These are phyloP conservation scores for Lissocephala sabroskyi DNA, from an alignment of 2,888 invertebrate genomes.

Conservation along the genomic window DNA sequence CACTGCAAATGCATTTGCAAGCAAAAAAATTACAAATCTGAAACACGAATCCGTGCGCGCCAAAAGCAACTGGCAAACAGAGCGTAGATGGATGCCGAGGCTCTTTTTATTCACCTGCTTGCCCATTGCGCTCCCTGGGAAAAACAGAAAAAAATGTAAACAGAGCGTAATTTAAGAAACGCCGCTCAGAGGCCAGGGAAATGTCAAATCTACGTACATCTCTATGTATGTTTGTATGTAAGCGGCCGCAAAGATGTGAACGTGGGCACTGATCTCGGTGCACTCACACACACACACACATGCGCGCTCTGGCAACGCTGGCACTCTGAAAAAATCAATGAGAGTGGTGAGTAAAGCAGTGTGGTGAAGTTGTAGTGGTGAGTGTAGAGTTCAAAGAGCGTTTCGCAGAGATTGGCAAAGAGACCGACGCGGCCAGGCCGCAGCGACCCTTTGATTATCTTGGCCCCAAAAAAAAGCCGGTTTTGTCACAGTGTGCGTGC, in stretches of 20 bases:
- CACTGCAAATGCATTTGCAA: too few species aligned
- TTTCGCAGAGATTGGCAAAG: constrained; percentile 2
- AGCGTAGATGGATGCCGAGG: constrained; percentile 21
- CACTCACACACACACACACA: constrained; percentile 48
- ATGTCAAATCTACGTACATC: constrained; percentile 44
- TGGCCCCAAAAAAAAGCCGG: constrained; percentile 54
- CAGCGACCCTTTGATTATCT: too few species aligned
- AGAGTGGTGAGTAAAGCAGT: constrained; percentile 20
- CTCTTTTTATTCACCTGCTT: constrained; percentile 32
- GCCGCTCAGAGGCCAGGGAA: constrained; percentile 57
- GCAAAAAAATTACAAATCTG: too few species aligned
- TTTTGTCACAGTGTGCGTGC: constrained; percentile 28
- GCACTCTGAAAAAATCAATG: constrained; percentile 53
- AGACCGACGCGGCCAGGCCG: too few species aligned
- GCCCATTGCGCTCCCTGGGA: constrained; percentile 17
- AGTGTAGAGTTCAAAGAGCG: constrained; percentile 57
- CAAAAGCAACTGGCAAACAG: constrained; percentile 20
- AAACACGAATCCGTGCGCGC: too few species aligned
- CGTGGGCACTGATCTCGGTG: constrained; percentile 61
- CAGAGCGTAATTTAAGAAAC: constrained; percentile 57
- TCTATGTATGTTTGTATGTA: too few species aligned
- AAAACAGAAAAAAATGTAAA: constrained; percentile 45
- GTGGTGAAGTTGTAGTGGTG: constrained; percentile 21
- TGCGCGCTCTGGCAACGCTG: constrained; percentile 21
- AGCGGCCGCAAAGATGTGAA: constrained; percentile 29